phyloP scores from a whole-genome alignment of 2,797 vertebrate genomes.

The Artibeus lituratus region DNA sequence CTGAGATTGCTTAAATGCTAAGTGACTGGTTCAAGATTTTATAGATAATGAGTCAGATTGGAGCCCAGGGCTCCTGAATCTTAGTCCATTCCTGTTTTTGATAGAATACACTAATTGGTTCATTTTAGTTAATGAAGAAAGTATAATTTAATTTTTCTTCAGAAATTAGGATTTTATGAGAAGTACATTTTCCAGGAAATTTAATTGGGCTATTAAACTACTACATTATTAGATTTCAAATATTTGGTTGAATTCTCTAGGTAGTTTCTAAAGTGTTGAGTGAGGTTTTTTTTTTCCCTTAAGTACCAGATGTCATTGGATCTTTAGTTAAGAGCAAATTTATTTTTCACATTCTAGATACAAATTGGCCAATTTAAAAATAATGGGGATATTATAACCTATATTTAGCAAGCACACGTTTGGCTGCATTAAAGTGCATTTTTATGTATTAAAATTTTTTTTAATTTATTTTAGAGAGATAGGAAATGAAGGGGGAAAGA shows the following conservation, averaged over 20 bases:
- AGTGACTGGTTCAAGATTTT: slow-evolving; percentile 7
- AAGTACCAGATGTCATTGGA: not conserved
- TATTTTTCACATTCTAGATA: slow-evolving; percentile 34
- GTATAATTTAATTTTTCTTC: not conserved
- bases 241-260: slow-evolving; percentile 20
- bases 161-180: slow-evolving; percentile 27
- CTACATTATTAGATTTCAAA: not conserved
- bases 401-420: slow-evolving; percentile 46
- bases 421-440: slow-evolving; percentile 51
- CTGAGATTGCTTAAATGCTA: not conserved
- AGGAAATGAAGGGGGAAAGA: no score
- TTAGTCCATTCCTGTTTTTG: not conserved
- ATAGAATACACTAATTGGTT: not conserved
- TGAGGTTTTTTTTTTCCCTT: not conserved
- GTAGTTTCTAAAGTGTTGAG: slow-evolving; percentile 20
- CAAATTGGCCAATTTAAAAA: slow-evolving; percentile 40
- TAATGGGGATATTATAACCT: slow-evolving; percentile 32
- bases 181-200: slow-evolving; percentile 6
- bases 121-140: slow-evolving; percentile 32
- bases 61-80: not conserved
- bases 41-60: not conserved
- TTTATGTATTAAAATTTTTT: not conserved
- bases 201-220: not conserved
- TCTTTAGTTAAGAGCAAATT: slow-evolving; percentile 37
- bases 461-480: no score